Conservation (phyloP, 2,888 invertebrate species). For the Hypomecis atomaria region DNA sequence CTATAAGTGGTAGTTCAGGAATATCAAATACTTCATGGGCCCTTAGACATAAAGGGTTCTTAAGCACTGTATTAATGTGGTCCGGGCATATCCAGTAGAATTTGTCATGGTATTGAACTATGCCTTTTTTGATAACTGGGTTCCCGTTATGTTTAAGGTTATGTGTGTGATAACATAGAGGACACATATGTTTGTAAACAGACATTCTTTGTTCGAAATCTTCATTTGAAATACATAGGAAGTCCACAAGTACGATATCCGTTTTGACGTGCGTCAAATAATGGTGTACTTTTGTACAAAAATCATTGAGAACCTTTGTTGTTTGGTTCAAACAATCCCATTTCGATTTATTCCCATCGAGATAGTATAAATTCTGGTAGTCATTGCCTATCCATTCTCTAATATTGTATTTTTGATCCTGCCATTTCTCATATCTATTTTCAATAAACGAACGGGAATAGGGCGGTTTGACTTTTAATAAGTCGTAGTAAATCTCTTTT, state of each 20-base stretch:
- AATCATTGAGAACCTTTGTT: constrained; percentile 61
- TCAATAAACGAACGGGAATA: constrained; percentile 70
- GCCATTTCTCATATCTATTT: constrained; percentile 75
- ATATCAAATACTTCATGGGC: constrained; percentile 50
- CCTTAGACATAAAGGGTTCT: constrained; percentile 70
- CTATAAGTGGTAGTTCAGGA: constrained; percentile 81
- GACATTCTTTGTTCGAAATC: constrained; percentile 81
- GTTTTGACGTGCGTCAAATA: constrained; percentile 79
- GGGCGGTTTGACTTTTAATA: constrained; percentile 63
- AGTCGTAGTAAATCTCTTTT: constrained; percentile 62
- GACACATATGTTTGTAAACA: constrained; percentile 83
- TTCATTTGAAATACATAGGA: constrained; percentile 84
- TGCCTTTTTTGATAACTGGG: constrained; percentile 81
- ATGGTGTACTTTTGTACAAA: constrained; percentile 73
- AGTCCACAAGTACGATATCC: constrained; percentile 75
- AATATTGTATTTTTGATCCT: constrained; percentile 57
- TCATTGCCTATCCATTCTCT: constrained; percentile 81
- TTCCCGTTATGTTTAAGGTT: constrained; percentile 67
- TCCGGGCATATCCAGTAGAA: constrained; percentile 86
- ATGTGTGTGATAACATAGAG: constrained; percentile 80
- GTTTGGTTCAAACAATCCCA: constrained; percentile 83
- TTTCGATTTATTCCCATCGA: constrained; percentile 79
- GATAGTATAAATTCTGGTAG: constrained; percentile 79
- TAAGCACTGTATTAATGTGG: constrained; percentile 78
- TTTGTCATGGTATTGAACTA: constrained; percentile 80